These are phyloP conservation scores for Leptopilina boulardi DNA, from an alignment of 1,140 invertebrate species.

Conservation along the genomic window DNA sequence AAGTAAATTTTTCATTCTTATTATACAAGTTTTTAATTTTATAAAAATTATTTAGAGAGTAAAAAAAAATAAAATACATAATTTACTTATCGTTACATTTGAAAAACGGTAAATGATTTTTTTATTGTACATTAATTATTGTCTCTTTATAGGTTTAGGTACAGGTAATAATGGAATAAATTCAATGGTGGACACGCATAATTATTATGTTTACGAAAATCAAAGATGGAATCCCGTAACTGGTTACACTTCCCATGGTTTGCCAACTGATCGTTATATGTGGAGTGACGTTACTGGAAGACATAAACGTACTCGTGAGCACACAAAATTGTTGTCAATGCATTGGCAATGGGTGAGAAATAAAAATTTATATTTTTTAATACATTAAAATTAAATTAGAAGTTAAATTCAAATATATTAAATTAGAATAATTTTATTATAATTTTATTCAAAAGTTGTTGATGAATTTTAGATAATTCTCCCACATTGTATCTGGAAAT, in stretches of 20 bases:
- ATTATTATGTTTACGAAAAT: slow-evolving; percentile 94
- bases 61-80: too few species aligned
- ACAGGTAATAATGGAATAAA: slow-evolving; percentile 83
- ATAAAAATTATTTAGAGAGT: too few species aligned
- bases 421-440: too few species aligned
- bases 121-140: slow-evolving; percentile 44
- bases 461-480: too few species aligned
- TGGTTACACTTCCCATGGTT: slow-evolving; percentile 88
- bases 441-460: too few species aligned
- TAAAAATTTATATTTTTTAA: slow-evolving; percentile 34
- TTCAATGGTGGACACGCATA: slow-evolving; percentile 88
- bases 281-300: slow-evolving; percentile 92
- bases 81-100: too few species aligned
- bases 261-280: slow-evolving; percentile 92
- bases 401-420: too few species aligned
- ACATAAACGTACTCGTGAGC: slow-evolving; percentile 88
- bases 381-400: too few species aligned
- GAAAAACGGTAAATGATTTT: slow-evolving; percentile 28
- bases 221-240: slow-evolving; percentile 95
- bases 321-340: slow-evolving; percentile 88
- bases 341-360: slow-evolving; percentile 90
- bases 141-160: slow-evolving; percentile 77
- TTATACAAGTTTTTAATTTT: too few species aligned
- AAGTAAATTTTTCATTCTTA: slow-evolving; percentile 76
- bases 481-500: too few species aligned